Evolutionary conservation across 1,140 invertebrate species (phyloP), one percentile per base, ranked within the genome.

Genomic region (Ceratina australensis): DNA sequence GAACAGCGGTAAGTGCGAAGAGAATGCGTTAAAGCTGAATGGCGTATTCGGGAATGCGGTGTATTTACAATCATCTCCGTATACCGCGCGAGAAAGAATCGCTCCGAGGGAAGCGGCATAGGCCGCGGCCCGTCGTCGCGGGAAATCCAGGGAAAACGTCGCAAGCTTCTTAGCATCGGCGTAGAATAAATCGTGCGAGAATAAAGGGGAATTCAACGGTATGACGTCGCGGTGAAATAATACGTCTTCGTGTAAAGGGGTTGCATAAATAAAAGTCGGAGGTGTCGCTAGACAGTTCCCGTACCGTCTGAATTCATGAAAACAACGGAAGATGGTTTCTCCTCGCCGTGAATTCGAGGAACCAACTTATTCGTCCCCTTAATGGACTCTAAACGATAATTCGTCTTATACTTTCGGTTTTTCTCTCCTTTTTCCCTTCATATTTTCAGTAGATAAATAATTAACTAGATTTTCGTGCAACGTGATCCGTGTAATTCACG

Each of bases 371-470:
- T 26, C 26, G 33, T 3, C 8, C 33, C 28, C 49, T 69, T 85
- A 87, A 86, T 85, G 76, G 73, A 82, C 68, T 86, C 76, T 81
- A 87, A 85, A 81, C 75, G 75, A 86, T 83, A 80, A 84, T 77
- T 80, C 79, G 69, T 64, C 60, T 24, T 42, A 10, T 42, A 10
- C 56, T 64, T 52, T 5, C 26, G 0, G 7, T 10, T 42, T 42
- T 42, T 28, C 20, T 8, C 7, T 10, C 13, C n/a, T 26, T n/a
- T 7, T n/a, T 16, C 15, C 8, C 2, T 16, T 68, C 26, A 20
- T 50, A 20, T 3, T 2, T 4, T 10, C 33, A 42, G 3, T 16
- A 5, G n/a, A n/a, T n/a, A n/a, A n/a, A n/a, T n/a, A n/a, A n/a
- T n/a, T n/a, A n/a, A n/a, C n/a, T n/a, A n/a, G n/a, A n/a, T n/a